Conservation (phyloP, 2,888 invertebrate genomes). For the Spodoptera littoralis region DNA sequence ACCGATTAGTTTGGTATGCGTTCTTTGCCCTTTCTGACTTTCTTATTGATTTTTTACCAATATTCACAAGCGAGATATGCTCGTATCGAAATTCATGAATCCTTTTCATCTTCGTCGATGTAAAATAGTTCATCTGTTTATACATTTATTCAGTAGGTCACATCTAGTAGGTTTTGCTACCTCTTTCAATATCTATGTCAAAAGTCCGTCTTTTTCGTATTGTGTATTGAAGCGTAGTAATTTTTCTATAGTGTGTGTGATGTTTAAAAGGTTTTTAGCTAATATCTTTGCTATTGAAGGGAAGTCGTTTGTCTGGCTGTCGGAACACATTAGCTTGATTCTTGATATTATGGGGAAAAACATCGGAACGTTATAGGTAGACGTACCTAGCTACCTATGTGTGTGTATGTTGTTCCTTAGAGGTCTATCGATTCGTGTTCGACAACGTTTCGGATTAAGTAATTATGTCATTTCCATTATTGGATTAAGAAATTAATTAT, state of each 20-base stretch:
- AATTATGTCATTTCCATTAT: no score
- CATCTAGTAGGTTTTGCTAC: neutral
- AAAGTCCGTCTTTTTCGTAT: neutral
- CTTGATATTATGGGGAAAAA: constrained; percentile 42
- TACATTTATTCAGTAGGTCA: neutral
- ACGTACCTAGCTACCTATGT: neutral
- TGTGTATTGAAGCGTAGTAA: neutral
- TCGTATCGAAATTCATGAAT: no score
- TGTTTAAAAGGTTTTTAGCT: constrained; percentile 52
- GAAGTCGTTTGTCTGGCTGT: constrained; percentile 60
- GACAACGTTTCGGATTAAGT: neutral
- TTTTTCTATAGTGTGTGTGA: constrained; percentile 21
- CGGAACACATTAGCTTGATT: constrained; percentile 58
- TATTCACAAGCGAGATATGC: no score
- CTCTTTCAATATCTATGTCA: neutral
- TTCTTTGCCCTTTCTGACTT: neutral
- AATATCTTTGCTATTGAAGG: constrained; percentile 51
- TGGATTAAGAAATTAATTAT: no score
- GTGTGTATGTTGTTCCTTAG: neutral
- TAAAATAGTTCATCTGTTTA: neutral
- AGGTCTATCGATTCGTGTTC: constrained; percentile 4
- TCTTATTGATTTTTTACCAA: no score
- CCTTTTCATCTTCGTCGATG: neutral
- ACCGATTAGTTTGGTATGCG: neutral
- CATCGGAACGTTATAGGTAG: constrained; percentile 18